Evolutionary conservation across 2,888 invertebrate species (phyloP), one percentile per base, ranked within the genome.

Genomic region (Harmothoe impar): DNA sequence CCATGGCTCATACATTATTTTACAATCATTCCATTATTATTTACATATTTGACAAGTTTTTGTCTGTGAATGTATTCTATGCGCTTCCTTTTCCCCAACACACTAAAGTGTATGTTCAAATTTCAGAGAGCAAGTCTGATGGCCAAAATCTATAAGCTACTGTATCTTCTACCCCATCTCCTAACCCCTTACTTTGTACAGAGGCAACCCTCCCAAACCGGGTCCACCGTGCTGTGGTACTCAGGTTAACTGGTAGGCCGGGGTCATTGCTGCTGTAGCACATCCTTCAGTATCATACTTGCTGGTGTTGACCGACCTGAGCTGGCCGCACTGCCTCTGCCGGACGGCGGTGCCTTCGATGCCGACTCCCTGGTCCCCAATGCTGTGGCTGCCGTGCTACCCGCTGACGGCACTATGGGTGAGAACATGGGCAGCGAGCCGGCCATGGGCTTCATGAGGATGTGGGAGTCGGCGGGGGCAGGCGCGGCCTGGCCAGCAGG

Each of bases 351-450:
- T 15, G 86, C 29, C 31, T 29, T 54, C 29, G 52, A 43, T 17
- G 23, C 35, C 31, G 43, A 29, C n/a, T n/a, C 84, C 54, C 43
- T 43, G 17, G 92, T 90, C 62, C 90, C 92, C 56, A 91, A 91
- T 1, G 93, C 90, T 23, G 31, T 29, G 51, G 92, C 91, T 0
- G 91, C 56, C 15, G 92, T 90, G 52, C 90, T 92, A 43, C 91
- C 91, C 0, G 93, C 91, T 25, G 90, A 25, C 0, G 93, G 90
- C 7, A 92, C 85, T 35, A 93, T 77, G 15, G 93, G 92, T 12
- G 93, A 56, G 91, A 94, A 94, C 81, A 94, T 92, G 12, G 94
- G 93, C 88, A 94, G 91, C 10, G 93, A 91, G 23, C 93, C 92
- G 25, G 93, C 92, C 0, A 89, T 86, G 89, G 93, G 91, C 25